These are phyloP conservation scores for Euproctis similis DNA, from an alignment of 2,888 invertebrate species.

Conservation along the genomic window DNA sequence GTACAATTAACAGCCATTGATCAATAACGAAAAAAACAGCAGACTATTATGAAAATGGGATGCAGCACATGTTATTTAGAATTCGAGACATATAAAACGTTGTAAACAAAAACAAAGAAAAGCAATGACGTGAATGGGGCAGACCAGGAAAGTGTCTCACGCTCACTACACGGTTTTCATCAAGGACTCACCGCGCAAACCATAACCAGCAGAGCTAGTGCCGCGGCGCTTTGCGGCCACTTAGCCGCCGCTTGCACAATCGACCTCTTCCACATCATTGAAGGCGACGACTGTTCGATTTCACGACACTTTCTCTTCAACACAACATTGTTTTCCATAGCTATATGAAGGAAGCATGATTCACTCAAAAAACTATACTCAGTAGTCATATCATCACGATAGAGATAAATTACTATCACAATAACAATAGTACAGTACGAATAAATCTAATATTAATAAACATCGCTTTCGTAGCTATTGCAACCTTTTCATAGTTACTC, in stretches of 20 bases:
- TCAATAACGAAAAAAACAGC: too few species aligned
- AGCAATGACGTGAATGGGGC: not conserved
- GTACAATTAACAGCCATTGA: too few species aligned
- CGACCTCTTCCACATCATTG: constrained; percentile 74
- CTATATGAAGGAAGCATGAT: constrained; percentile 36
- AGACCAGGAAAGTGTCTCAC: not conserved
- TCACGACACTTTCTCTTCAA: constrained; percentile 71
- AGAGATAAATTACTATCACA: constrained; percentile 16
- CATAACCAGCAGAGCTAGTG: constrained; percentile 40
- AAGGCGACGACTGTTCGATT: constrained; percentile 66
- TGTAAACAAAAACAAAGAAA: constrained; percentile 19
- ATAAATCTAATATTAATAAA: constrained; percentile 12
- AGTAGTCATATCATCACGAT: constrained; percentile 39
- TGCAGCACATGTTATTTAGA: too few species aligned
- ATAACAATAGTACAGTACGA: constrained; percentile 10
- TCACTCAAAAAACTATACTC: constrained; percentile 22
- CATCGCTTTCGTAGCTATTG: constrained; percentile 15
- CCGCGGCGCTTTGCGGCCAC: constrained; percentile 33
- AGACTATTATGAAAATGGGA: too few species aligned
- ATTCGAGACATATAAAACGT: too few species aligned
- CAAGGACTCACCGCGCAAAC: constrained; percentile 43
- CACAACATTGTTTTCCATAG: constrained; percentile 34
- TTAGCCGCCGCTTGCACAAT: constrained; percentile 63
- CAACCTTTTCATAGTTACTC: constrained; percentile 14
- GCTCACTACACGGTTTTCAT: not conserved